phyloP scores from a whole-genome alignment of 2,113 vertebrate species.

The Ophthalmolycus amberensis region DNA sequence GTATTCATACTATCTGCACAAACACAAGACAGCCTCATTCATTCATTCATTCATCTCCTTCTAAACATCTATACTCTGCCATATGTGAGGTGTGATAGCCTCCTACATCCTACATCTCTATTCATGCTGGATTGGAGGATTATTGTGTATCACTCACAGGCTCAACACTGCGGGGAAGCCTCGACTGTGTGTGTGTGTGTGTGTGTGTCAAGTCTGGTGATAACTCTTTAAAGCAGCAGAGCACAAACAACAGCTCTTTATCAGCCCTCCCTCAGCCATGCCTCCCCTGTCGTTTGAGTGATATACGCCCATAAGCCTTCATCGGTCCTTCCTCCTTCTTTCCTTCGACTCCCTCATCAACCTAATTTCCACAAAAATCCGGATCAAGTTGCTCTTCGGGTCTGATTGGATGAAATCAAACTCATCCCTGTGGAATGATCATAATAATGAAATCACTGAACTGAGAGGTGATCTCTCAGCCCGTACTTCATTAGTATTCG shows the following conservation, averaged over 20 bases:
- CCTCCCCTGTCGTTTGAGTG: not conserved
- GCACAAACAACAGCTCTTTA: conserved; percentile 41
- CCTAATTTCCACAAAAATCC: conserved; percentile 38
- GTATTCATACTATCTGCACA: not conserved
- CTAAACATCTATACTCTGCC: not conserved
- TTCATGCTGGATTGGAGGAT: conserved; percentile 14
- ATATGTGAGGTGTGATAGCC: conserved; percentile 36
- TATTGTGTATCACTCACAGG: not conserved
- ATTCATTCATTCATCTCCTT: not conserved
- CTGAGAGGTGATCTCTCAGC: conserved; percentile 19
- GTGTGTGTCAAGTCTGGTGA: conserved; percentile 11
- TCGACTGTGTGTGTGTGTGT: conserved; percentile 18
- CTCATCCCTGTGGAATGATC: conserved; percentile 21
- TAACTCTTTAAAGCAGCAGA: conserved; percentile 34
- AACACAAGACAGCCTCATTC: not conserved
- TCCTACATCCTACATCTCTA: conserved; percentile 8
- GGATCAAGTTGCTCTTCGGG: conserved; percentile 23
- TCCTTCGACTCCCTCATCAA: conserved; percentile 1
- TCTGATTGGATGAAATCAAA: conserved; percentile 36
- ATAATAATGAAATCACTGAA: conserved; percentile 23
- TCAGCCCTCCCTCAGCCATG: conserved; percentile 42
- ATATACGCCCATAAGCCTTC: not conserved
- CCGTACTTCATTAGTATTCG: conserved; percentile 21
- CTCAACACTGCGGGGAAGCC: conserved; percentile 16
- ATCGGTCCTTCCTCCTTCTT: conserved; percentile 3